Evolutionary conservation across 2,888 invertebrate species (phyloP), one percentile per base, ranked within the genome.

Genomic region (Octodonta nipae): DNA sequence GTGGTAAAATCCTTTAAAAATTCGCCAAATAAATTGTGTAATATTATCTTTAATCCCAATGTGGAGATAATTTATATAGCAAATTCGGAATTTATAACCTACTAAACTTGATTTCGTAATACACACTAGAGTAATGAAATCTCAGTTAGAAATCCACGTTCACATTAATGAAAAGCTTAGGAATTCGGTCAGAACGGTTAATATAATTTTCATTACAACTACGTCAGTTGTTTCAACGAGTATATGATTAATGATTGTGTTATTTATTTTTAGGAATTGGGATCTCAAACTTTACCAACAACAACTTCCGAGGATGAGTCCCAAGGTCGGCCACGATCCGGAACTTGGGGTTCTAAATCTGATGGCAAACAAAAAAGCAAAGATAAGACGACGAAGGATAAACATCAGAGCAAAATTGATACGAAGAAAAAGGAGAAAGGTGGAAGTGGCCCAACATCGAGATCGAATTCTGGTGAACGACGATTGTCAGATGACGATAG

Each of bases 261-360:
- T 46, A n/a, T n/a, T n/a, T n/a, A n/a, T 32, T 64, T 63, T 14
- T 56, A 74, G 73, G 73, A 72, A 56, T 64, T 71, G 42, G 72
- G 72, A 28, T 73, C 73, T n/a, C 73, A 73, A 50, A 72, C 72
- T 8, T 55, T 73, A 38, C 71, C 73, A 7, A 67, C 69, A 33
- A 66, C 67, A 7, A 46, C 52, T 14, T 45, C 47, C 13, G 71
- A 71, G 46, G 72, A 73, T 57, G 50, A 43, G 10, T 39, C 41
- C 11, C 61, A 58, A 33, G 61, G 67, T 32, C 64, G 77, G 30
- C 71, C 67, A 25, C 69, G 77, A 35, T 78, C 78, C 39, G 80
- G 78, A 50, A 70, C 74, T 31, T 71, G 68, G 71, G 61, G 70
- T 11, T 62, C 70, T 15, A 61, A 61, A 38, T 44, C 50, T 4